Evolutionary conservation across 2,113 vertebrate species (phyloP).

Genomic region (Hylia prasina): DNA sequence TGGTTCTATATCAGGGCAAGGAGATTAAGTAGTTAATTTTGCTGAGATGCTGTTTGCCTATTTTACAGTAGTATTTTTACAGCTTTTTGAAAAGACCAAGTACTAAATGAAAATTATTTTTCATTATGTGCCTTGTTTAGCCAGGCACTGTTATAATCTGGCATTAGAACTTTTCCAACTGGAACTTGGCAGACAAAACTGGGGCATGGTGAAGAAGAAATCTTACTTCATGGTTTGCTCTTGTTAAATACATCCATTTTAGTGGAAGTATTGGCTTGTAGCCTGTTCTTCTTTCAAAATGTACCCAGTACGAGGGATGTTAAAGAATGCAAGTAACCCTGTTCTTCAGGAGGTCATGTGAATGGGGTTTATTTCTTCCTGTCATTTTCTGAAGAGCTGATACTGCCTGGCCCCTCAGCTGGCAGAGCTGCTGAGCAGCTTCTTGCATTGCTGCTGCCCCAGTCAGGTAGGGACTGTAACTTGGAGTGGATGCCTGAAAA

Average conservation of each 20-base stretch:
- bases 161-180: neutral
- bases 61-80: conserved; percentile 27
- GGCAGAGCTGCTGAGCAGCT: neutral
- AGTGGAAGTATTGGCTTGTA: neutral
- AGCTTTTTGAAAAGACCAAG: neutral
- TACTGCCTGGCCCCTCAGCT: neutral
- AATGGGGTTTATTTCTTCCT: neutral
- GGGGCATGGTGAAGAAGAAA: neutral
- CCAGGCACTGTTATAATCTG: neutral
- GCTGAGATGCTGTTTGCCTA: neutral
- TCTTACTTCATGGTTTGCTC: neutral
- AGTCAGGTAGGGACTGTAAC: neutral
- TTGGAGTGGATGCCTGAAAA: neutral
- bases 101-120: conserved; percentile 23
- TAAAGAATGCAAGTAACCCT: neutral
- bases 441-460: accelerated
- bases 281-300: neutral
- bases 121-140: conserved; percentile 12
- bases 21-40: conserved; percentile 23
- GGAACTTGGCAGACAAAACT: conserved; percentile 11
- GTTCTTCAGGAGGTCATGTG: neutral
- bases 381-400: neutral
- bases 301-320: neutral
- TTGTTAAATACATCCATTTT: conserved; percentile 19
- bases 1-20: neutral